Percentiles rank a stretch among this genome's conserved stretches.
These are phyloP conservation scores for Cydia fagiglandana DNA, from an alignment of 1,140 invertebrate genomes.

Conservation along the genomic window DNA sequence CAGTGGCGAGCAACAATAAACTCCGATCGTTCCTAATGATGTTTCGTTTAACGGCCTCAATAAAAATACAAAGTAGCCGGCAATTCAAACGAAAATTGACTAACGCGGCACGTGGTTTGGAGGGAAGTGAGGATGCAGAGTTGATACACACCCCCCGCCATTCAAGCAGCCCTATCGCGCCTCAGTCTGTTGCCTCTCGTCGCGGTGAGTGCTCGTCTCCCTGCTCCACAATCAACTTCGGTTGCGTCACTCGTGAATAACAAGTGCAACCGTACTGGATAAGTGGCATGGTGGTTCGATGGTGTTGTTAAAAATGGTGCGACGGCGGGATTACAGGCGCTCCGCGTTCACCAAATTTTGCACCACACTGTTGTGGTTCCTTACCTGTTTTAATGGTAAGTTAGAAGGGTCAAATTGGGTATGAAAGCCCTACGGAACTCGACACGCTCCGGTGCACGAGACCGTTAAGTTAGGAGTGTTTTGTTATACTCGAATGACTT, in stretches of 20 bases:
- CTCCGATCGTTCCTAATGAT: conserved; percentile 53
- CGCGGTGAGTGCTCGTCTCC: conserved; percentile 46
- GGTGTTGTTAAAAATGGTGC: conserved; percentile 66
- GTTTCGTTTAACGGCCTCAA: conserved; percentile 58
- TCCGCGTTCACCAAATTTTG: conserved; percentile 56
- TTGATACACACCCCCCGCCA: conserved; percentile 55
- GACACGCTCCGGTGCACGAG: conserved; percentile 52
- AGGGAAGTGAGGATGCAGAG: conserved; percentile 65
- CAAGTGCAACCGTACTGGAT: conserved; percentile 49
- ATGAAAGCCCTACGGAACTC: conserved; percentile 39
- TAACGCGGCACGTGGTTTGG: conserved; percentile 67
- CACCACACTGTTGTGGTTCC: conserved; percentile 58
- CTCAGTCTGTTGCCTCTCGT: conserved; percentile 57
- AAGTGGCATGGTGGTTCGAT: conserved; percentile 66
- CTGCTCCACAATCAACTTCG: conserved; percentile 49
- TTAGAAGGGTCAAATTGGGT: conserved; percentile 53
- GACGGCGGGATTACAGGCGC: conserved; percentile 56
- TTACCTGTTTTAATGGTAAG: conserved; percentile 70
- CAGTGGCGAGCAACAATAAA: conserved; percentile 49
- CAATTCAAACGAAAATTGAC: conserved; percentile 66
- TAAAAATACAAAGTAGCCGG: conserved; percentile 62
- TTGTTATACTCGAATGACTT: conserved; percentile 29
- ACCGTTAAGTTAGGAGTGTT: conserved; percentile 44
- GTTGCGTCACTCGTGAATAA: conserved; percentile 62
- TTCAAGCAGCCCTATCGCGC: conserved; percentile 47